Percentiles rank a stretch among this genome's conserved stretches.
phyloP scores from a whole-genome alignment of 2,797 vertebrate species.

The Eospalax fontanierii region DNA sequence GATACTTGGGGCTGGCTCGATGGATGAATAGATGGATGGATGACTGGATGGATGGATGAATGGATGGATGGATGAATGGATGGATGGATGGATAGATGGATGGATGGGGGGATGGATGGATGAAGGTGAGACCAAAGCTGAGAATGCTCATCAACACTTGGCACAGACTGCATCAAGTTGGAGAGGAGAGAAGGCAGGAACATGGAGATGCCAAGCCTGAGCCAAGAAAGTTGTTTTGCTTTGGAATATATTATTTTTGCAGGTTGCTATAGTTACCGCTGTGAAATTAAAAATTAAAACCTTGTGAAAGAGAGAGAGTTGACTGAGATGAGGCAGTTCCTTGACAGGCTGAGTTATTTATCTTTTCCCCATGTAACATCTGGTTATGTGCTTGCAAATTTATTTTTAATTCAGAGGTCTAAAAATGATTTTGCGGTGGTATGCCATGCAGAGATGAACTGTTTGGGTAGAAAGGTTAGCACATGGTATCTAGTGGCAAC shows the following conservation, averaged over 20 bases:
- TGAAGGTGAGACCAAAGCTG: conserved; percentile 54
- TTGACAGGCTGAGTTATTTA: conserved; percentile 83
- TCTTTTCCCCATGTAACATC: conserved; percentile 85
- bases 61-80: background rate
- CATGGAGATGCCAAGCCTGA: conserved; percentile 78
- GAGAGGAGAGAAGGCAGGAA: conserved; percentile 73
- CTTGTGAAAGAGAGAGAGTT: conserved; percentile 88
- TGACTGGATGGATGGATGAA: conserved; percentile 19
- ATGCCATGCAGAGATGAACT: conserved; percentile 57
- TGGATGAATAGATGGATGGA: background rate
- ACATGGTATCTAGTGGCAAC: background rate
- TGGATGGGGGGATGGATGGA: background rate
- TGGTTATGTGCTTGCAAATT: conserved; percentile 86
- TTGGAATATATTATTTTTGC: conserved; percentile 88
- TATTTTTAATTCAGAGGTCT: conserved; percentile 85
- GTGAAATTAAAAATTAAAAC: conserved; percentile 90
- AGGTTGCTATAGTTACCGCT: conserved; percentile 91
- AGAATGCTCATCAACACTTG: conserved; percentile 52
- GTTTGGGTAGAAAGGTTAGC: conserved; percentile 53
- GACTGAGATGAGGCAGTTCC: conserved; percentile 88
- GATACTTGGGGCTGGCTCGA: conserved; percentile 5
- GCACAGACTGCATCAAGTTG: conserved; percentile 76
- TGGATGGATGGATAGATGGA: background rate
- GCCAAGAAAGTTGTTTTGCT: conserved; percentile 88
- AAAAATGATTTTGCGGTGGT: conserved; percentile 76